Base-by-base conservation (phyloP, 2,113 vertebrate species). In the Dendropsophus ebraccatus region DNA sequence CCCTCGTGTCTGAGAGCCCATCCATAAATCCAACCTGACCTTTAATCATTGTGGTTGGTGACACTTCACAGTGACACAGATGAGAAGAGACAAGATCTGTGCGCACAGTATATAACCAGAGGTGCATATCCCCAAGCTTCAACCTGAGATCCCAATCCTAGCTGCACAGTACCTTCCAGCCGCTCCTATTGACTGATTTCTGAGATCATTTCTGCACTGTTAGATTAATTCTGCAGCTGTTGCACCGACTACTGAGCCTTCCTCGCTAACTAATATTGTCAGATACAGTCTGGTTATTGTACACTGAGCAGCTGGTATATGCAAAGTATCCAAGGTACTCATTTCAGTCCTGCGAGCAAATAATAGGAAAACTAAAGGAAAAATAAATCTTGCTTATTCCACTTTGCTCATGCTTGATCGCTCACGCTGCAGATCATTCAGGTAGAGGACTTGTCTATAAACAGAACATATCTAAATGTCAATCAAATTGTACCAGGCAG, bases 171-270 rank as follows among this genome's bases (percentile, higher is more conserved):
- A 81, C 80, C 67, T 86, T 62, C 75, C 19, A 73, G 65, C 50
- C 37, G 17, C 35, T 62, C 81, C 77, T 86, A 37, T 45, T 60
- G 85, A 81, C 12, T 81, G 77, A 60, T 49, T 86, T 76, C 47
- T 69, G 8, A 74, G 72, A 81, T 81, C 52, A 86, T 81, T 81
- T 86, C 77, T 79, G 77, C 84, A 72, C 75, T 49, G 67, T 62
- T 86, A 86, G 72, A 86, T 86, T 58, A 86, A 81, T 73, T 72
- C 77, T 86, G 56, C 84, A 86, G 84, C 84, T 86, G 84, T 86
- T 81, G 52, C 67, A n/a, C 65, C 47, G 67, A 54, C 25, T 81
- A 30, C 52, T 73, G 77, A 86, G 67, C 62, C 35, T 56, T 49
- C 21, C 11, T 74, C 50, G 60, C 67, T 86, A 86, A 86, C 75